Percentiles rank a stretch among this genome's conserved stretches.
These are phyloP conservation scores for Pan paniscus DNA, from an alignment of 2,113 vertebrate genomes.

Conservation along the genomic window DNA sequence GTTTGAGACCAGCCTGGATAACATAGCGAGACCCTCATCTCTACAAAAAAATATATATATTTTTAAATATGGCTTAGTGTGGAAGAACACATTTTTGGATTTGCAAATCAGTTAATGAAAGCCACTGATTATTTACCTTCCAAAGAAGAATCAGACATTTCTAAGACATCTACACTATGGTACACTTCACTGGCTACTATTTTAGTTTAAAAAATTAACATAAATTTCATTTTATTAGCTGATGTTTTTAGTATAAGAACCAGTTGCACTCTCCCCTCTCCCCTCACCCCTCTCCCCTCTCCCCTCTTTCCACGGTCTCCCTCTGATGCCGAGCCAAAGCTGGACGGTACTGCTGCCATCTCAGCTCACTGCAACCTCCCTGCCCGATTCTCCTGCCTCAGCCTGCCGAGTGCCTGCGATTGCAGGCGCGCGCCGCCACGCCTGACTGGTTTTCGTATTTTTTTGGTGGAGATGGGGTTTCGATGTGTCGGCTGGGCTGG, in stretches of 20 bases:
- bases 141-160: not conserved
- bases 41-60: not conserved
- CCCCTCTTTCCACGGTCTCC: no score
- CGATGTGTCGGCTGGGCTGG: no score
- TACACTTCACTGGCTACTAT: not conserved
- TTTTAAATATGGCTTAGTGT: not conserved
- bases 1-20: not conserved
- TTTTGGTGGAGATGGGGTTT: no score
- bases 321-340: no score
- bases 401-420: no score
- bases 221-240: conserved; percentile 8
- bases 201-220: not conserved
- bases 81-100: not conserved
- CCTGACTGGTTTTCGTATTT: no score
- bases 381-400: no score
- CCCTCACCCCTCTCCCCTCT: no score
- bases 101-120: not conserved
- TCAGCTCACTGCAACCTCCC: no score
- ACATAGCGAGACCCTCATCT: not conserved
- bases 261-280: not conserved
- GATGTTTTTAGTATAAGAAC: not conserved
- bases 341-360: no score
- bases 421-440: no score
- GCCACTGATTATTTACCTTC: not conserved
- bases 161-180: not conserved